phyloP scores from a whole-genome alignment of 2,113 vertebrate genomes.

The Patagioenas fasciata region DNA sequence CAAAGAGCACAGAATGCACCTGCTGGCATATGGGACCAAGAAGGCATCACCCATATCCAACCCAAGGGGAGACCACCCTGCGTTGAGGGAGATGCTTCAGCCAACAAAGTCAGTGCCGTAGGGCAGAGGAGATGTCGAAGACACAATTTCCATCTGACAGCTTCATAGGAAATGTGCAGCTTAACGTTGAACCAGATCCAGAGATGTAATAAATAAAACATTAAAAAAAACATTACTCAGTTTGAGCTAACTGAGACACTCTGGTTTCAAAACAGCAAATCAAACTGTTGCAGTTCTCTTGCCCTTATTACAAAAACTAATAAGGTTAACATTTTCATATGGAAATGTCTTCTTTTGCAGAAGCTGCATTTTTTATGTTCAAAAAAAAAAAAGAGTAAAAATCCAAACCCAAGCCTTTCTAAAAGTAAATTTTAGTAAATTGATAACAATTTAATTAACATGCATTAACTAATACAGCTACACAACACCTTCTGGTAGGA shows the following conservation, averaged over 20 bases:
- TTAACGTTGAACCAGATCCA: neutral
- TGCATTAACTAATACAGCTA: neutral
- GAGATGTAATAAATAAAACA: conserved; percentile 16
- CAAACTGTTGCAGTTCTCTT: neutral
- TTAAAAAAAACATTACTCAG: neutral
- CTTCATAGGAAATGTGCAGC: neutral
- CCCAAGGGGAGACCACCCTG: neutral
- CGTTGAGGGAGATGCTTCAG: neutral
- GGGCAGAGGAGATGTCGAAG: neutral
- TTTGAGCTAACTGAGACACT: neutral
- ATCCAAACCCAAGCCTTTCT: neutral
- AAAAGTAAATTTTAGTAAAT: neutral
- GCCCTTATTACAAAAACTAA: neutral
- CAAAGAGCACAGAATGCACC: neutral
- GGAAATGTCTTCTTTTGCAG: neutral
- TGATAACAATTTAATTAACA: neutral
- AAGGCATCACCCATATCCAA: neutral
- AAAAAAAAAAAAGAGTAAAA: neutral
- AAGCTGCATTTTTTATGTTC: neutral
- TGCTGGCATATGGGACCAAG: neutral
- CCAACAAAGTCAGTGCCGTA: neutral
- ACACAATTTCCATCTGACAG: neutral
- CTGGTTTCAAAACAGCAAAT: neutral
- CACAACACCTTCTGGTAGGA: neutral
- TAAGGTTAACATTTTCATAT: neutral